Conservation (phyloP, 2,113 vertebrate genomes). For the Neogale vison region DNA sequence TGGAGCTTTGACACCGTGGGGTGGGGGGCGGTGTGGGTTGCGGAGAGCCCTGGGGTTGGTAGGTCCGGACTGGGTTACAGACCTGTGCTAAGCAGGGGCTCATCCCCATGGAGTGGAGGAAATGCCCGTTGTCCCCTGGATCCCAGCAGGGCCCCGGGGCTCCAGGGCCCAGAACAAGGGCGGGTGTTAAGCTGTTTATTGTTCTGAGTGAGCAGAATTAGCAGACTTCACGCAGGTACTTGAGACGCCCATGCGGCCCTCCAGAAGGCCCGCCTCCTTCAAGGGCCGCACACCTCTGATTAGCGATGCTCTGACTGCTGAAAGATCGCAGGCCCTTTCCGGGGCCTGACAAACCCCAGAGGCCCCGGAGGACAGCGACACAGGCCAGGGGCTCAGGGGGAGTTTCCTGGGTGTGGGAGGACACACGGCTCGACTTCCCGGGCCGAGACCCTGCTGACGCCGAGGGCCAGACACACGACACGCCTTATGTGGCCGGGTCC, state of each 20-base stretch:
- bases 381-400: fast-evolving
- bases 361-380: neutral
- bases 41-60: neutral
- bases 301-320: slow-evolving; percentile 63
- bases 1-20: fast-evolving
- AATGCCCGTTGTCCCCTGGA: fast-evolving
- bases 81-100: too few relatives aligned
- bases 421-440: fast-evolving
- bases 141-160: neutral
- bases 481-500: fast-evolving
- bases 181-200: slow-evolving; percentile 65
- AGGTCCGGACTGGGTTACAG: neutral
- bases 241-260: slow-evolving; percentile 37
- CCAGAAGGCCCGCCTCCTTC: slow-evolving; percentile 55
- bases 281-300: slow-evolving; percentile 77
- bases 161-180: neutral
- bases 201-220: slow-evolving; percentile 57
- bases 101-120: neutral
- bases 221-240: neutral
- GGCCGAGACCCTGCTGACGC: fast-evolving
- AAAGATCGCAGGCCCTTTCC: slow-evolving; percentile 38
- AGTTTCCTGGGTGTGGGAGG: neutral
- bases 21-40: neutral
- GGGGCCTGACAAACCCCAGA: slow-evolving; percentile 28
- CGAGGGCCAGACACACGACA: fast-evolving